A percentile compares a stretch with the other conserved stretches of the same genome.
Conservation (phyloP, 53 echinoderm and acorn worm species). For the Patiria pectinifera region DNA sequence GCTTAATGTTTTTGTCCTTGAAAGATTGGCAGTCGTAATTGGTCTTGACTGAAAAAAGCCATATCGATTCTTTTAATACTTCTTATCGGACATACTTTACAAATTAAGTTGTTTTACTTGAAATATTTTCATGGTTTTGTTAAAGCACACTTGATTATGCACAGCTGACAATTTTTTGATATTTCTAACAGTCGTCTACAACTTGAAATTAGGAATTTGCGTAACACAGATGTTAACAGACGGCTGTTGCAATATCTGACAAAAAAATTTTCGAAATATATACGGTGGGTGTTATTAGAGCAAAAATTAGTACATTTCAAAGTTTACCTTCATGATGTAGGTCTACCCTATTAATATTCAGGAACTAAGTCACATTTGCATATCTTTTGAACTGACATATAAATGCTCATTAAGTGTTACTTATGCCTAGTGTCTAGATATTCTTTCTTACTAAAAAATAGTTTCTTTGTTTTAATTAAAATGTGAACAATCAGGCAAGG, state of each 20-base stretch:
- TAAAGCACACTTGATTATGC: background rate
- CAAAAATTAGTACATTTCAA: background rate
- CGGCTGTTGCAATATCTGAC: background rate
- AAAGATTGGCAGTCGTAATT: background rate
- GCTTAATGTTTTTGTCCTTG: too few species aligned
- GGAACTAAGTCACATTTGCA: background rate
- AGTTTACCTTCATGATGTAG: background rate
- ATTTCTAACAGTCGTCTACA: background rate
- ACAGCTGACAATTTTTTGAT: background rate
- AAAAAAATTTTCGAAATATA: background rate
- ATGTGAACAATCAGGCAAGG: background rate
- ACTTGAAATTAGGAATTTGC: background rate
- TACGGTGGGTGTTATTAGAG: background rate
- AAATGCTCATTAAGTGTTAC: background rate
- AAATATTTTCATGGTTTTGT: background rate
- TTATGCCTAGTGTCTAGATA: background rate
- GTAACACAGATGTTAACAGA: background rate
- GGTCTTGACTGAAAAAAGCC: background rate
- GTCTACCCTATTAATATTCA: background rate
- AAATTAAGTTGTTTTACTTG: background rate
- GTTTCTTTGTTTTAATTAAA: background rate
- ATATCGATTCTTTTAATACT: background rate
- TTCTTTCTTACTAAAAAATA: too few species aligned
- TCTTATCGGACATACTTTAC: background rate
- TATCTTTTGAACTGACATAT: background rate